These are phyloP conservation scores for Caenorhabditis sp. DNA, from an alignment of 2,888 invertebrate species.

Conservation along the genomic window DNA sequence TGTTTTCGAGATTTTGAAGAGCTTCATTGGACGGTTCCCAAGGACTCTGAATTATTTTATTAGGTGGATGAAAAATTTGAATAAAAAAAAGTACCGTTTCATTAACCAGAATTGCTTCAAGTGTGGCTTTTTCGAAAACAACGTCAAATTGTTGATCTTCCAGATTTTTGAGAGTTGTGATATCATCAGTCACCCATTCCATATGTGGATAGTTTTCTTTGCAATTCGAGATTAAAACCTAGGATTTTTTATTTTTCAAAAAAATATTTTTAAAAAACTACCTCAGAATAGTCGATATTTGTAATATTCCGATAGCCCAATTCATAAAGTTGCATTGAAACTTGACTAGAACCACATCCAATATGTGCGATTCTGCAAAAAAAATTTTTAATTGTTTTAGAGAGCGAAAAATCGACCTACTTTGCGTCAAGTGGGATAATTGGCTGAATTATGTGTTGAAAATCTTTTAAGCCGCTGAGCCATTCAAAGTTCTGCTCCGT, in stretches of 20 bases:
- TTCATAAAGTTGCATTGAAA: conserved; percentile 72
- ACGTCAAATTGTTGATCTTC: conserved; percentile 71
- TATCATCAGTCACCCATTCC: conserved; percentile 73
- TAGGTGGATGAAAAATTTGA: too few relatives aligned
- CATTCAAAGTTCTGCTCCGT: conserved; percentile 58
- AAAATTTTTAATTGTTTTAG: neutral
- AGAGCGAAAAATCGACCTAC: neutral
- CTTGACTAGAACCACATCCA: conserved; percentile 73
- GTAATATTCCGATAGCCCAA: conserved; percentile 72
- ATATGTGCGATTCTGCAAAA: conserved; percentile 59
- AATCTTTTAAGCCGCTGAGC: conserved; percentile 52
- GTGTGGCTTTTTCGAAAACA: conserved; percentile 73
- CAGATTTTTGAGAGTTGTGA: conserved; percentile 68
- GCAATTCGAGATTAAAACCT: conserved; percentile 33
- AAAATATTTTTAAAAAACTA: conserved; percentile 18
- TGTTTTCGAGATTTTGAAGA: conserved; percentile 47
- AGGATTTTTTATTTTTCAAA: neutral
- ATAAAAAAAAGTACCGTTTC: conserved; percentile 47
- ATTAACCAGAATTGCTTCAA: conserved; percentile 73
- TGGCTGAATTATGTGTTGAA: conserved; percentile 44
- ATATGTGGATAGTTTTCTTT: conserved; percentile 66
- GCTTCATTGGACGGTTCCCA: conserved; percentile 59
- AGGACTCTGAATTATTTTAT: conserved; percentile 43
- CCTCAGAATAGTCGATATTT: conserved; percentile 73
- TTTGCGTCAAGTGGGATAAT: conserved; percentile 18